Evolutionary conservation across 2,797 vertebrate species (phyloP), one percentile per base, ranked within the genome.

Genomic region (Gastrophryne carolinensis): DNA sequence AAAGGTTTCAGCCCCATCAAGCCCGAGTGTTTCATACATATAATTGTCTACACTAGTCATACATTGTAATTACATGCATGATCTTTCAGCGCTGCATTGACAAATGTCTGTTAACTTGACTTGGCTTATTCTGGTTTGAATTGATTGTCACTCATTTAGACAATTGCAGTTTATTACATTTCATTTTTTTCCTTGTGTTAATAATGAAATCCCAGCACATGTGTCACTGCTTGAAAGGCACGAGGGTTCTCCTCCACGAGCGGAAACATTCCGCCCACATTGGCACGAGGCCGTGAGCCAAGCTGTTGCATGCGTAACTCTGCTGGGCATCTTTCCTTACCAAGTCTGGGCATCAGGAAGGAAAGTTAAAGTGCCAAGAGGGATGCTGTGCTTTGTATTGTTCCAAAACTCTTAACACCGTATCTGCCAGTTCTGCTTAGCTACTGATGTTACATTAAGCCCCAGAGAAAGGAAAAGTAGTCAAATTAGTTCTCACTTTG

Each of bases 181-280:
- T 69, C 49, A 34, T 5, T 10, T 49, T 24, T 44, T 21, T 26
- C 12, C 17, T 12, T 8, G 5, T 26, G 23, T 49, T 17, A 47
- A 50, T 66, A 66, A 60, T 57, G 29, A 35, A 52, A 78, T 52
- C 60, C 53, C 61, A 47, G 32, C 50, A 49, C 60, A 30, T 72
- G 62, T 78, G 50, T 72, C 60, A 23, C 65, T 56, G 49, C 34
- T 54, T 70, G 65, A 63, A 47, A 69, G 66, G 35, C 56, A 60
- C 24, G 17, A 66, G 72, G 47, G 57, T 69, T 69, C 66, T 70
- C 57, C 32, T 76, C 65, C 49, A 41, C 4, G 29, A 76, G 26
- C 49, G 66, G 66, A 76, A 76, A 76, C 58, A 76, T 76, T 69
- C 57, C 32, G 19, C 73, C 73, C 64, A 75, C 54, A 27, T 30